A percentile compares a stretch with the other conserved stretches of the same genome.
phyloP scores from a whole-genome alignment of 2,797 vertebrate genomes.

The Carcharodon carcharias region DNA sequence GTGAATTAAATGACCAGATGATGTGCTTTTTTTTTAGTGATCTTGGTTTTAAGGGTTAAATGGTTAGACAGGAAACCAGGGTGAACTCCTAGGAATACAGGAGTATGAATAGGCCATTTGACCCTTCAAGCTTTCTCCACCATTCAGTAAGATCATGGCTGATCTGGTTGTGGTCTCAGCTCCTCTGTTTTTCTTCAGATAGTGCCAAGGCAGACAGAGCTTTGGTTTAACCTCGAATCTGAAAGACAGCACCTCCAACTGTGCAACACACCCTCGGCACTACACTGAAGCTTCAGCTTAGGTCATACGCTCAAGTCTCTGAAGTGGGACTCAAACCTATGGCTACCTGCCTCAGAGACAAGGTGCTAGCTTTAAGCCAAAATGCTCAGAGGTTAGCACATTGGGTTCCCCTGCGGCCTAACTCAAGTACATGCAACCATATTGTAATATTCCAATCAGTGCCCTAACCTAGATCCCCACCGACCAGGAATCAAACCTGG shows the following conservation, averaged over 20 bases:
- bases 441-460: neutral
- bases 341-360: neutral
- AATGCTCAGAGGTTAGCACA: neutral
- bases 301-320: neutral
- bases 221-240: neutral
- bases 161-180: too few species aligned
- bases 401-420: neutral
- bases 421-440: neutral
- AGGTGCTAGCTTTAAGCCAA: neutral
- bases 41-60: neutral
- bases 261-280: neutral
- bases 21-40: neutral
- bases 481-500: neutral
- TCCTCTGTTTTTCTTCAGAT: neutral
- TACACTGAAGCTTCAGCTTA: neutral
- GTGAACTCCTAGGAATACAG: neutral
- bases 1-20: neutral
- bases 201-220: neutral
- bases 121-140: too few species aligned
- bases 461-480: neutral
- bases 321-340: neutral
- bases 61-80: neutral
- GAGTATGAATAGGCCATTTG: too few species aligned
- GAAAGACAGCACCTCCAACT: neutral
- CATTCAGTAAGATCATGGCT: too few species aligned